Base-by-base conservation (phyloP, 2,113 vertebrate species). In the Cacatua alba region DNA sequence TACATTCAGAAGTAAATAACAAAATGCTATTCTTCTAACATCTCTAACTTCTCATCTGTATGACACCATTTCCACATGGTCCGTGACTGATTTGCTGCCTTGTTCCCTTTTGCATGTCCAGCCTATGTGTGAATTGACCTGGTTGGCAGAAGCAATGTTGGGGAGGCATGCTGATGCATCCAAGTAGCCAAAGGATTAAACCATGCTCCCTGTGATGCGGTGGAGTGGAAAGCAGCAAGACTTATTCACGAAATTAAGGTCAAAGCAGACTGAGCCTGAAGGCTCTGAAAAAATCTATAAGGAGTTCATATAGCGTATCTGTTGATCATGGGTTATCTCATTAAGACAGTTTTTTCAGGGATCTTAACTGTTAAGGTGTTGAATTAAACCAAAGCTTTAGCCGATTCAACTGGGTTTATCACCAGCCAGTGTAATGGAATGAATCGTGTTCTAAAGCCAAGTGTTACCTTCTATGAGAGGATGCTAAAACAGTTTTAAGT, bases 41-140 rank as follows among this genome's bases (percentile, higher is more conserved):
- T 17, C 41, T 10, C 15, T 43, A 49, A 37, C 48, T 72, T 84
- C 49, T 55, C 35, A 35, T 21, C 35, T 41, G 15, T 28, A 6
- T 31, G 25, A 15, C 35, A 11, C 25, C 0, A 0, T 43, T 85
- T 69, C 20, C 48, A 49, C 0, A 0, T 17, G 49, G 24, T 60
- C 23, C 59, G 49, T 9, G 4, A 6, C 49, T 17, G 1, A 0
- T 29, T 62, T 48, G 48, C 31, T 82, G 39, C 76, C 21, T 29
- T 53, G 23, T 53, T 77, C 19, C 46, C 31, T 69, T 53, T 6
- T 44, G 26, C 37, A 35, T 17, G 52, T 39, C 31, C 65, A 69
- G 53, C 71, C 48, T 63, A n/a, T 64, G 19, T 70, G 23, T 71
- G 46, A 43, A n/a, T 7, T 48, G 59, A 44, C n/a, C 18, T 53